phyloP scores from a whole-genome alignment of 2,888 invertebrate species.

The Tetragnatha montana region DNA sequence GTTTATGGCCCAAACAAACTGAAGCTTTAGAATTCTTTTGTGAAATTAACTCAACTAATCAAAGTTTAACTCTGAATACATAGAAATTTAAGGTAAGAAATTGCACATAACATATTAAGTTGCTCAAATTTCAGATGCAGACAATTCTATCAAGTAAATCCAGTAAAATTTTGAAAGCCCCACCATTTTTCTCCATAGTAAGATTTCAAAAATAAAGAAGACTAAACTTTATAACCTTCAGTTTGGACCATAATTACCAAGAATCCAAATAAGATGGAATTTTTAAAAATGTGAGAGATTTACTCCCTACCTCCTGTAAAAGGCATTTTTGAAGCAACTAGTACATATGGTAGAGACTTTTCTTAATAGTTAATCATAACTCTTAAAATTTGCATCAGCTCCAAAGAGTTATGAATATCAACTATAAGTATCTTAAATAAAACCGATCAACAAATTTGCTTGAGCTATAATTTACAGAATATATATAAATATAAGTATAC shows the following conservation, averaged over 20 bases:
- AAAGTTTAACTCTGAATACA: background rate
- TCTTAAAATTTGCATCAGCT: background rate
- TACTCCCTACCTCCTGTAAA: too few relatives aligned
- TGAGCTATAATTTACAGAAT: constrained; percentile 39
- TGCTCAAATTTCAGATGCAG: too few relatives aligned
- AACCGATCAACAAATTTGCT: constrained; percentile 33
- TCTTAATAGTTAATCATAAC: background rate
- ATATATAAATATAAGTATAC: constrained; percentile 5
- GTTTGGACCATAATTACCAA: too few relatives aligned
- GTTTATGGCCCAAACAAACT: background rate
- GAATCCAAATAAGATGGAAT: too few relatives aligned
- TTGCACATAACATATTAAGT: too few relatives aligned
- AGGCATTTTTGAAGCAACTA: background rate
- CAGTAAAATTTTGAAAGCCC: too few relatives aligned
- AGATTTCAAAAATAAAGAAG: too few relatives aligned
- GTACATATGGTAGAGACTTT: background rate
- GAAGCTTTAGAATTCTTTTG: background rate
- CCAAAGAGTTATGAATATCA: background rate
- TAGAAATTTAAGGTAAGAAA: background rate
- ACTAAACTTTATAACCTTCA: too few relatives aligned
- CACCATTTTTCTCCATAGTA: too few relatives aligned
- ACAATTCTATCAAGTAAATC: too few relatives aligned
- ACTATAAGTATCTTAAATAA: constrained; percentile 6
- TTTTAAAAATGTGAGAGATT: too few relatives aligned
- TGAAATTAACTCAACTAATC: background rate